Base-by-base conservation (phyloP, 2,888 invertebrate species). In the Athrips mouffetella region DNA sequence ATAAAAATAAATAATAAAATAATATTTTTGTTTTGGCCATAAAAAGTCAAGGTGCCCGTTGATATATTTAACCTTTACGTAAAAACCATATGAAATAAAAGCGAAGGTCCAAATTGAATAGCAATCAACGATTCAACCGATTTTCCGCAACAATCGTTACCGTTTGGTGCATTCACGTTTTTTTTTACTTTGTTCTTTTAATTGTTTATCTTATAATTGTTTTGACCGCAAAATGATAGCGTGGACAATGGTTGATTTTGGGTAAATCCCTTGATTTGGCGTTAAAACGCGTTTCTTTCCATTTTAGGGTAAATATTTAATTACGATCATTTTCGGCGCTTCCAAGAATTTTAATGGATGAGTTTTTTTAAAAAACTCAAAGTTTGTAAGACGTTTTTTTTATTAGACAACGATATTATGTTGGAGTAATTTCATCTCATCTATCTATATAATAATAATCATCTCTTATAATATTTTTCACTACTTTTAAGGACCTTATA, bases 51-150 rank as follows among this genome's bases (percentile, higher is more conserved):
- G 74, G 71, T 76, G 72, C 70, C 76, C 69, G 52, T 56, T 55
- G 52, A 33, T 53, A 53, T 50, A 45, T 42, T 54, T 66, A 71
- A 73, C 77, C 73, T 74, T 70, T 67, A 56, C n/a, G n/a, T 55
- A 60, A 20, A 37, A 37, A 37, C 37, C 21, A 10, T 37, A 37
- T 37, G 21, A 37, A 63, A 49, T 37, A 37, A 37, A 63, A 49
- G 57, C 57, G 63, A 73, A 72, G 73, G 73, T 63, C 33, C 58
- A 56, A 65, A 72, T 68, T 69, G 63, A 62, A n/a, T n/a, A n/a
- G 63, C 67, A 73, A 76, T 76, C 68, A 73, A 69, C 67, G 66
- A 73, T 75, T 76, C 67, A 73, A 70, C 67, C 63, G 60, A 74
- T 76, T 72, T 70, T 69, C 62, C 64, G 63, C 54, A 37, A 50